Base-by-base conservation (phyloP, 2,113 vertebrate species). In the Cinclus cinclus region DNA sequence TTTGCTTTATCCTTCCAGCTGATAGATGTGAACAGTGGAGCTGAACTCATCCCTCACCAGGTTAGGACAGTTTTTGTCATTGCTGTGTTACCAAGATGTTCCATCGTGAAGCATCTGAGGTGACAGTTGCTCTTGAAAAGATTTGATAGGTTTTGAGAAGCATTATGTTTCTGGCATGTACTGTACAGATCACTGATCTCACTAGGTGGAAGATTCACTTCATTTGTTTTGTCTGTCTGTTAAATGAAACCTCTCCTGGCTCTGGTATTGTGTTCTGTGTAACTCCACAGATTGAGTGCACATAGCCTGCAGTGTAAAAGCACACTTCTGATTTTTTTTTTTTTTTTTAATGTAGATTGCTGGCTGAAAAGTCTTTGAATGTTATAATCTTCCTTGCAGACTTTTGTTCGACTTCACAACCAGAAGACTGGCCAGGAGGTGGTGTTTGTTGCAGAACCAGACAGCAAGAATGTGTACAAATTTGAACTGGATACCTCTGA, bases 391-490 rank as follows among this genome's bases (percentile, higher is more conserved):
- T 86, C 44, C 56, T 77, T 86, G 70, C 97, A 99, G 99, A 99
- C 99, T 21, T 99, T 99, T 81, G 99, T 99, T 53, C 98, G 99
- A 56, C 98, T 99, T 75, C 99, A 99, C 96, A 99, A 99, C 93
- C 99, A 99, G 83, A 99, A 99, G 97, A 99, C 99, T 16, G 99
- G 99, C 33, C 99, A 99, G 90, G 99, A 99, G 95, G 99, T 99
- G 5, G 99, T 99, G 82, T 99, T 99, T 96, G 99, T 99, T 87
- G 99, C 99, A 15, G 99, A 99, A 76, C 99, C 99, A 1, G 99
- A 99, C 86, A 99, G 95, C 96, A 99, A 99, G 96, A 99, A 98
- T 1, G 97, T 99, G 6, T 99, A 99, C 97, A 99, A 99, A 95
- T 99, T 99, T 98, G 99, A 99, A 92, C 94, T 99, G 97, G 99